phyloP scores from a whole-genome alignment of 2,113 vertebrate species.

The Emydura subglobosa region DNA sequence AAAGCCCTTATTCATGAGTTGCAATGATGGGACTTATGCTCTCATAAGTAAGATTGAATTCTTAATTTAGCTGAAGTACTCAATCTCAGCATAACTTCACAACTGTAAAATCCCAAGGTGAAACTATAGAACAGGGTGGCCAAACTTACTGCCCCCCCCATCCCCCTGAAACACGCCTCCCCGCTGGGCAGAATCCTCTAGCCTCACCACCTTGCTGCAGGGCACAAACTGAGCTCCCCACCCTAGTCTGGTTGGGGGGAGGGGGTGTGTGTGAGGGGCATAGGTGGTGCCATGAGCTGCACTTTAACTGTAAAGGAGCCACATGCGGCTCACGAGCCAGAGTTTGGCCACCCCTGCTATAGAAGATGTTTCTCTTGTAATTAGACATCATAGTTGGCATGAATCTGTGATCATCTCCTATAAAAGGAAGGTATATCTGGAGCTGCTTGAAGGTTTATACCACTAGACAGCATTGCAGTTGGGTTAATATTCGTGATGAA shows the following conservation, averaged over 20 bases:
- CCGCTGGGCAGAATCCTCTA: too few relatives aligned
- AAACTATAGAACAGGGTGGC: fast-evolving
- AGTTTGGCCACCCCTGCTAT: background rate
- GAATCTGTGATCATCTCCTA: background rate
- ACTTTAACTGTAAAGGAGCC: too few relatives aligned
- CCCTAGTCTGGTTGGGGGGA: too few relatives aligned
- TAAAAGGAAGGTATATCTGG: background rate
- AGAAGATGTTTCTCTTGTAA: fast-evolving
- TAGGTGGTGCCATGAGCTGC: too few relatives aligned
- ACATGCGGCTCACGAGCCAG: too few relatives aligned
- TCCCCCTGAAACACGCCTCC: too few relatives aligned
- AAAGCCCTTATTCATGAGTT: background rate
- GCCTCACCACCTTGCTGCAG: too few relatives aligned
- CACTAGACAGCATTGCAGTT: background rate
- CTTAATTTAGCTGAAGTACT: fast-evolving
- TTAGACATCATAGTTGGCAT: fast-evolving
- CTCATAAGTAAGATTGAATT: background rate
- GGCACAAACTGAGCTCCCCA: too few relatives aligned
- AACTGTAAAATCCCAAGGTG: background rate
- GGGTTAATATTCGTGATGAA: background rate
- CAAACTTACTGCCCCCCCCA: too few relatives aligned
- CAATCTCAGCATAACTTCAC: background rate
- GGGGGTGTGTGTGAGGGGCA: too few relatives aligned
- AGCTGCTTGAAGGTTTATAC: background rate
- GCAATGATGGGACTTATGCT: background rate